These are phyloP conservation scores for Sebastes miniatus DNA, from an alignment of 2,797 vertebrate species.

Conservation along the genomic window DNA sequence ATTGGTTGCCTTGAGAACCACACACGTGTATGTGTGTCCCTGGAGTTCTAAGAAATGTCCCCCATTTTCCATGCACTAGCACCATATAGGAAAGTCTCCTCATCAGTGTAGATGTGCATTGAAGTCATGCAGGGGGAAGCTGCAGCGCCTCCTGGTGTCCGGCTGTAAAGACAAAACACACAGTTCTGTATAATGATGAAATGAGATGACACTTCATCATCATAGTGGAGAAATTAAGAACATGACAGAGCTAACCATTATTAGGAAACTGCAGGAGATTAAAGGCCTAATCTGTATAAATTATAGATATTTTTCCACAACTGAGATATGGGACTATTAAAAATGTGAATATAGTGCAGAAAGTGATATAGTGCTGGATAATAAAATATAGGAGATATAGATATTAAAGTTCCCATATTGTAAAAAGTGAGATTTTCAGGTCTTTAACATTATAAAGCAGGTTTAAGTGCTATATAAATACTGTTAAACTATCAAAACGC, in stretches of 20 bases:
- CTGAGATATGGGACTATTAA: too few species aligned
- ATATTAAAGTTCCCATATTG: too few species aligned
- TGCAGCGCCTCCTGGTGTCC: slow-evolving; percentile 30
- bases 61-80: not conserved
- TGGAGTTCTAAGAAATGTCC: slow-evolving; percentile 5
- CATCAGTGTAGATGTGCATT: fast-evolving
- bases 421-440: too few species aligned
- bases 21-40: not conserved
- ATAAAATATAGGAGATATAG: too few species aligned
- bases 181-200: not conserved
- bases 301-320: not conserved
- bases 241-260: not conserved
- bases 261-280: not conserved
- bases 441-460: too few species aligned
- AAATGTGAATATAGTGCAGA: too few species aligned
- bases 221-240: not conserved
- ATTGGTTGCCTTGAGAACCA: slow-evolving; percentile 12
- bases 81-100: too few species aligned
- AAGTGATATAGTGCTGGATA: too few species aligned
- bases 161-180: not conserved
- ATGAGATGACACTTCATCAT: not conserved
- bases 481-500: too few species aligned
- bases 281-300: not conserved
- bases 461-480: too few species aligned
- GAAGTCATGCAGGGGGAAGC: not conserved